phyloP scores from a whole-genome alignment of 2,113 vertebrate species.

The Tupaia chinensis region DNA sequence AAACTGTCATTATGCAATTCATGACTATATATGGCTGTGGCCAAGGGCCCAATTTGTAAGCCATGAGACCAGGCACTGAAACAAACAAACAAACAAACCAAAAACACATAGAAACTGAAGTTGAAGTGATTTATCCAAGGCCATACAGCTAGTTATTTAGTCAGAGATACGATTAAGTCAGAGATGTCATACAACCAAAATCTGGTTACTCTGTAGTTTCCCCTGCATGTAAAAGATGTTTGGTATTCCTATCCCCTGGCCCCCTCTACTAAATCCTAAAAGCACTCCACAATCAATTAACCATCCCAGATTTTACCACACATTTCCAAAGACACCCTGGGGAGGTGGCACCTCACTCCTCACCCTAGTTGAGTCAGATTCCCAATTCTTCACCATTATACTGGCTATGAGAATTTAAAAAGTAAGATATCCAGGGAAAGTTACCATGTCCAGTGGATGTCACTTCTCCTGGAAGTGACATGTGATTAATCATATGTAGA shows the following conservation, averaged over 20 bases:
- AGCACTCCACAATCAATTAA: not conserved
- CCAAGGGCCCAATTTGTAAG: not conserved
- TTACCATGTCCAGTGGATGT: too few relatives aligned
- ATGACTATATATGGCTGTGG: not conserved
- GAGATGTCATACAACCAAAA: not conserved
- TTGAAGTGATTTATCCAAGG: not conserved
- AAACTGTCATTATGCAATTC: too few relatives aligned
- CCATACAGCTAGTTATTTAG: not conserved
- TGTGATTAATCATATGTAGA: not conserved
- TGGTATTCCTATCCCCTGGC: not conserved
- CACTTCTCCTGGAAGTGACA: not conserved
- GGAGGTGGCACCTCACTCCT: not conserved
- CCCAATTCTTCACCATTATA: fast-evolving
- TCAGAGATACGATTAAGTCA: not conserved
- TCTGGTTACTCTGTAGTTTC: not conserved
- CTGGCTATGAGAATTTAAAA: not conserved
- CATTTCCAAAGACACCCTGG: not conserved
- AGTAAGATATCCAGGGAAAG: not conserved
- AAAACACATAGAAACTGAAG: not conserved
- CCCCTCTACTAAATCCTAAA: not conserved
- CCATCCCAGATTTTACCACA: not conserved
- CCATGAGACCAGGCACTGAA: not conserved
- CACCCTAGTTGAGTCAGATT: too few relatives aligned
- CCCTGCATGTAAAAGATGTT: too few relatives aligned
- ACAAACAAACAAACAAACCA: not conserved